These are phyloP conservation scores for Protophormia terraenovae DNA, from an alignment of 2,888 invertebrate species.

Conservation along the genomic window DNA sequence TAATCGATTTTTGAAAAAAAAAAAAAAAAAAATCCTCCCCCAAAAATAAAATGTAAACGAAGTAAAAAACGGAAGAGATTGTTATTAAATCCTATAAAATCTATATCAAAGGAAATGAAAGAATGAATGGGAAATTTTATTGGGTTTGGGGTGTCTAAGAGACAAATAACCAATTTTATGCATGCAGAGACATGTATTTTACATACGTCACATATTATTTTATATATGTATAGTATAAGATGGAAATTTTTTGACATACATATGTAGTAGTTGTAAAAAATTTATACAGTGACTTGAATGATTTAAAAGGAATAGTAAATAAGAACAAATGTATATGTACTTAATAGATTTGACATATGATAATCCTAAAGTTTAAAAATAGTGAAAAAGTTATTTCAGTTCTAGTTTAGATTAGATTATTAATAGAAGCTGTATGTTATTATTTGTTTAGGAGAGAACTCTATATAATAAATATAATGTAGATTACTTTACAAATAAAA, in stretches of 20 bases:
- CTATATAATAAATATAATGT: too few species aligned
- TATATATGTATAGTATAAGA: not conserved
- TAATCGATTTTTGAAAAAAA: constrained; percentile 20
- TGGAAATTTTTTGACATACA: not conserved
- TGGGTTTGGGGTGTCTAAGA: not conserved
- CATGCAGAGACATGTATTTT: constrained; percentile 26
- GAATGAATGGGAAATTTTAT: not conserved
- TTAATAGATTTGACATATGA: too few species aligned
- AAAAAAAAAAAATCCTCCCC: not conserved
- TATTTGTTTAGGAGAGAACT: too few species aligned
- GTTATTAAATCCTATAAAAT: not conserved
- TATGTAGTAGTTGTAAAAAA: not conserved
- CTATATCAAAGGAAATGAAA: not conserved
- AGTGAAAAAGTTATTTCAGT: too few species aligned
- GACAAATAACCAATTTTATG: constrained; percentile 51
- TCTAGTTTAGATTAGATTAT: too few species aligned
- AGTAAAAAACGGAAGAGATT: not conserved
- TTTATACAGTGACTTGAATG: too few species aligned
- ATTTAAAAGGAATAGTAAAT: too few species aligned
- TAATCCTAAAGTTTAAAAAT: too few species aligned
- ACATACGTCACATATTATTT: not conserved
- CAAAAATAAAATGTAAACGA: not conserved
- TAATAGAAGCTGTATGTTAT: too few species aligned
- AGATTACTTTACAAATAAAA: too few species aligned
- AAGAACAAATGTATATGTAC: too few species aligned